Evolutionary conservation across 1,140 invertebrate genomes (phyloP), one percentile per base, ranked within the genome.

Genomic region (Steinernema khuongi): DNA sequence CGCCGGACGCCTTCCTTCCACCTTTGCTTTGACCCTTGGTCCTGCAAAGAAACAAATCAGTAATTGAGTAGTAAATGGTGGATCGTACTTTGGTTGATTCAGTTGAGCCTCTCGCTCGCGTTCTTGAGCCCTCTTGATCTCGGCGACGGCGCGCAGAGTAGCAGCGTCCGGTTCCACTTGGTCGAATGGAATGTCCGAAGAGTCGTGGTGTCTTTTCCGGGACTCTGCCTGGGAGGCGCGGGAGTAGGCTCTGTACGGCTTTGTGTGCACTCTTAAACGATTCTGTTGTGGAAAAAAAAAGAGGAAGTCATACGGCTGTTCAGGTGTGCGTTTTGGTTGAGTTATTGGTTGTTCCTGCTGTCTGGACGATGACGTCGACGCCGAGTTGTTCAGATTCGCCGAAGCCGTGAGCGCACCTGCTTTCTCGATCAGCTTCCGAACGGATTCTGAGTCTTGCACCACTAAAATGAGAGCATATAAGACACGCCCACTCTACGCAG

Each of bases 111-210:
- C 50, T 60, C 22, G 14, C 26, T 60, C 50, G 14, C 19, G 14
- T 22, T 60, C 50, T 26, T 60, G 50, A 4, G 50, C 50, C 26
- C 19, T 11, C 26, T 22, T 60, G 22, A 60, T 60, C 22, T 60
- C 50, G 26, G 50, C 50, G 22, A 60, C 50, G 50, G 50, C 50
- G 11, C 50, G 50, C 14, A 60, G 50, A 7, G 50, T 60, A 26
- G 50, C 50, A 26, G 50, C 50, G 50, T 60, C 50, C 19, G 50
- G 50, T 22, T 60, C 50, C 11, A 60, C 50, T 60, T 60, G 50
- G 19, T 60, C 50, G 19, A 60, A 60, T 22, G 50, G 50, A 14
- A 60, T 60, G 50, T 60, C 50, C 4, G 50, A 41, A n/a, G 36
- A 60, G 7, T 60, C 50, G 7, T 60, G 50, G 11, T 60, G 50